Evolutionary conservation across 1,140 invertebrate genomes (phyloP), one percentile per base, ranked within the genome.

Genomic region (Drosophila lacertosa): DNA sequence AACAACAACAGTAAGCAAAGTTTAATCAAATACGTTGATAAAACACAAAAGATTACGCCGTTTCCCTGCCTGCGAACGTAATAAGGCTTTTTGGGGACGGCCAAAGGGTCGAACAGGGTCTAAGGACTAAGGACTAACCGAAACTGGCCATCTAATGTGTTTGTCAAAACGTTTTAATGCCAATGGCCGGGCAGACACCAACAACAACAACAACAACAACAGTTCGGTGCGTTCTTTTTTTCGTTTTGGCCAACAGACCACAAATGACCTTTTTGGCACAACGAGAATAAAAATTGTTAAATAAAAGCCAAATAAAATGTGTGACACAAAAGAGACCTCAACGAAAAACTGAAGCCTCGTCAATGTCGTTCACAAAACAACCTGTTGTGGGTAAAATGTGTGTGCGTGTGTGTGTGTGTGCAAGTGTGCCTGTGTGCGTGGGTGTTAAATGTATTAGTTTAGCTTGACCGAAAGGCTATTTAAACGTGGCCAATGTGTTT

Each of bases 21-120:
- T 75, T 83, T 86, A 82, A 84, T 84, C 80, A 84, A 84, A 84
- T 86, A 77, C 83, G 81, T 80, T 84, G 80, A 84, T 84, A 84
- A 86, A 86, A 86, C 81, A 80, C 67, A 84, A 84, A 86, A 84
- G 80, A 84, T 84, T 84, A 84, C 55, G 74, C 39, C 55, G 51
- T 33, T 26, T 11, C 13, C 42, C 29, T 44, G 44, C 39, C 63
- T 50, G 45, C 16, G n/a, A 53, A 62, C 60, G 62, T 16, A 67
- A 63, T 58, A 58, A 76, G 80, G 72, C 44, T 67, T 59, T 67
- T 59, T 42, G 11, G 29, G 24, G 15, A 32, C 29, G 48, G 18
- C 42, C 9, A 62, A 73, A 73, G 74, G 64, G 58, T 47, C 57
- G 20, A 7, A 4, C 54, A 55, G 75, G 64, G 42, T 45, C 45